Evolutionary conservation across 2,797 vertebrate species (phyloP).

Genomic region (Neosilurus mollespiculum): DNA sequence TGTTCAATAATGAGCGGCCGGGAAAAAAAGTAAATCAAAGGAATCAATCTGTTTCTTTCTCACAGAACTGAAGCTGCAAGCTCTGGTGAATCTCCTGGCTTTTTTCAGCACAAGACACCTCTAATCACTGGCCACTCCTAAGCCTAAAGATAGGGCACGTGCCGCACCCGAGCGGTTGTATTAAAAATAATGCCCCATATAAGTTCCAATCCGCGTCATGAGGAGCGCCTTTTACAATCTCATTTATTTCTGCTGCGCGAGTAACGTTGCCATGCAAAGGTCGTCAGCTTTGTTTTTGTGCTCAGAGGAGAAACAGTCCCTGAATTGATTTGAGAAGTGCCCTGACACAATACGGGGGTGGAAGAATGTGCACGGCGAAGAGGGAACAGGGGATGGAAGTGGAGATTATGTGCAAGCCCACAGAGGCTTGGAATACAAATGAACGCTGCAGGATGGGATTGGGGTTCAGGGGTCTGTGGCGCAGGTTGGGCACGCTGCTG

Average conservation of each 20-base stretch:
- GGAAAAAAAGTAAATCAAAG: slow-evolving; percentile 44
- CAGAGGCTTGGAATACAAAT: slow-evolving; percentile 53
- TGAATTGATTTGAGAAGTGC: slow-evolving; percentile 71
- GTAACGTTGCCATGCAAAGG: slow-evolving; percentile 61
- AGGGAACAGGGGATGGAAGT: slow-evolving; percentile 39
- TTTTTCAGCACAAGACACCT: slow-evolving; percentile 29
- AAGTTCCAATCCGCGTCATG: slow-evolving; percentile 57
- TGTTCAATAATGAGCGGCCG: slow-evolving; percentile 27
- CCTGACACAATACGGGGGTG: slow-evolving; percentile 51
- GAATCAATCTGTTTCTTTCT: slow-evolving; percentile 44
- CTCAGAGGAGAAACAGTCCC: slow-evolving; percentile 64
- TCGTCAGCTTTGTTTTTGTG: slow-evolving; percentile 68
- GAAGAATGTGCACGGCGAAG: slow-evolving; percentile 52
- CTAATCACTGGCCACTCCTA: slow-evolving; percentile 43
- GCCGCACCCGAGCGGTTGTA: slow-evolving; percentile 53
- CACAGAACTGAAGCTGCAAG: slow-evolving; percentile 27
- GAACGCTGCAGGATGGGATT: slow-evolving; percentile 50
- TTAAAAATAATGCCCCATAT: slow-evolving; percentile 64
- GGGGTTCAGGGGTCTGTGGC: slow-evolving; percentile 44
- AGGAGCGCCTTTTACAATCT: slow-evolving; percentile 66
- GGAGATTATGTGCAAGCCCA: slow-evolving; percentile 48
- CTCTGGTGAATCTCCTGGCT: slow-evolving; percentile 26
- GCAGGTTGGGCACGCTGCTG: slow-evolving; percentile 40
- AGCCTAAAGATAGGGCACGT: slow-evolving; percentile 39
- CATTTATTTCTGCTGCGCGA: slow-evolving; percentile 63